Evolutionary conservation across 2,888 invertebrate species (phyloP).

Genomic region (Pandemis cinnamomeana): DNA sequence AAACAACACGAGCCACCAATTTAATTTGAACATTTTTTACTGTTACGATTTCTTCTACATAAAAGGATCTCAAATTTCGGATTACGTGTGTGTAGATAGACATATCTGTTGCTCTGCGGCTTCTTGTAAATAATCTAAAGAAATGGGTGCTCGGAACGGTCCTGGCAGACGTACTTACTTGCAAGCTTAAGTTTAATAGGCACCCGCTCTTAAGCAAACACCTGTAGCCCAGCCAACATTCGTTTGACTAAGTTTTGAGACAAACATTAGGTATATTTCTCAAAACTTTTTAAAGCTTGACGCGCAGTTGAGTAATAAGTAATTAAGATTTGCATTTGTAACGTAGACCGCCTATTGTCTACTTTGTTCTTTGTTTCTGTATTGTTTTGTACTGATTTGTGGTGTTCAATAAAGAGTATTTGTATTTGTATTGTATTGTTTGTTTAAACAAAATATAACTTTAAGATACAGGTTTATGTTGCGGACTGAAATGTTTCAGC

Average conservation of each 20-base stretch:
- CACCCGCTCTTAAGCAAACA: conserved; percentile 18
- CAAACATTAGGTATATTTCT: conserved; percentile 5
- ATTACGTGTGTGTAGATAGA: neutral
- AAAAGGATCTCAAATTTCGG: neutral
- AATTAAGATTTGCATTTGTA: neutral
- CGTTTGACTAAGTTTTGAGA: conserved; percentile 10
- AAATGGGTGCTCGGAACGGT: conserved; percentile 13
- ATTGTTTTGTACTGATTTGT: too few species aligned
- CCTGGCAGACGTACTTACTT: conserved; percentile 8
- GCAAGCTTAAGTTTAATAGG: conserved; percentile 28
- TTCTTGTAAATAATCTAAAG: conserved; percentile 23
- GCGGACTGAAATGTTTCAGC: neutral
- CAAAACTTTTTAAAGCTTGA: neutral
- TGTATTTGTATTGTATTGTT: too few species aligned
- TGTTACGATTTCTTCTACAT: neutral
- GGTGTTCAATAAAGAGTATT: too few species aligned
- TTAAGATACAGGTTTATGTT: neutral
- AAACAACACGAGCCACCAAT: too few species aligned
- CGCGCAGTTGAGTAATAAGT: neutral
- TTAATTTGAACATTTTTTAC: neutral
- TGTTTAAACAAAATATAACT: neutral
- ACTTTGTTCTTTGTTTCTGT: too few species aligned
- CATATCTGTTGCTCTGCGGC: neutral
- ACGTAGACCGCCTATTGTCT: too few species aligned
- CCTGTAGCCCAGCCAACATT: conserved; percentile 26